Base-by-base conservation (phyloP, 2,113 vertebrate genomes). In the Phycodurus eques region DNA sequence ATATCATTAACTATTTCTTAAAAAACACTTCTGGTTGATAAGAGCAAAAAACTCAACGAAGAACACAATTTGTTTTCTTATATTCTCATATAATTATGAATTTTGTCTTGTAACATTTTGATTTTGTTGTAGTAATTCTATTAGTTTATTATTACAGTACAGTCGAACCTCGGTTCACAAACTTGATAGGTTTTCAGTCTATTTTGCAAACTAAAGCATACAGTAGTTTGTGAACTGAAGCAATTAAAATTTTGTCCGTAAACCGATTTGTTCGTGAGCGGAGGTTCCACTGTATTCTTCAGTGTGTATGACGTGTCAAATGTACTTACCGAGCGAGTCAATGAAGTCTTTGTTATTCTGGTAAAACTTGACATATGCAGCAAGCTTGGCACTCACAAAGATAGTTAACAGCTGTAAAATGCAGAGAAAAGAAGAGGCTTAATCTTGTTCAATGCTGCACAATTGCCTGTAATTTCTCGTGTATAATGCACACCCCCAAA, bases 301-400 rank as follows among this genome's bases (percentile, higher is more conserved):
- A n/a, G 8, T 70, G 53, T 61, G 33, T 39, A 13, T 17, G 14
- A 12, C n/a, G 14, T 66, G 14, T 22, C 14, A 5, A 31, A 49
- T 69, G 15, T 71, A 91, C 97, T 96, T 92, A 99, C 97, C 97
- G 49, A 99, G 94, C 71, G 97, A 99, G 83, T 99, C 96, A 84
- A 99, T 98, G 92, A 99, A 99, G 91, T 99, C 98, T 92, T 99
- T 99, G 93, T 99, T 98, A 91, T 90, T 98, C 91, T 98, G 95
- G 89, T 99, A 99, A 89, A 99, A 99, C 85, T 96, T 98, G 74
- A 99, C 94, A 73, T 99, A 99, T 13, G 97, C 94, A 62, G 83
- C 94, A 80, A 99, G 93, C 81, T 97, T 99, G 78, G 94, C 97
- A 78, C 95, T 99, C 86, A 99, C 96, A 89, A 99, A 99, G 92